Evolutionary conservation across 2,888 invertebrate genomes (phyloP).

Genomic region (Drosophila paracracens): DNA sequence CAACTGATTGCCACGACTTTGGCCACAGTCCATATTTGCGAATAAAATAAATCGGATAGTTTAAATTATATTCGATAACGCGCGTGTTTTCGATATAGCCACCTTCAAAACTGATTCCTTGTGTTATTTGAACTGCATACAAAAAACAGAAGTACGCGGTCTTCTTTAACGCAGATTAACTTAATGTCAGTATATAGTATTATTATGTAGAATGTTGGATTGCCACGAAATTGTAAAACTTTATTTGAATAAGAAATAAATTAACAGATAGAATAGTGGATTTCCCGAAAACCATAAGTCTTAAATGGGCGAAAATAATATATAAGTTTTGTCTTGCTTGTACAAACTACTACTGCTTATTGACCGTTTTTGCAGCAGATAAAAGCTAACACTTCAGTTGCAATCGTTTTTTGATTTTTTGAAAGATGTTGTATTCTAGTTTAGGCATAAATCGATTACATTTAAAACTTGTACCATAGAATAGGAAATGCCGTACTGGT

Average conservation of each 20-base stretch:
- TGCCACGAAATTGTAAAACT: not conserved
- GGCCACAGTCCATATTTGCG: not conserved
- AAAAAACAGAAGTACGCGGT: too few species aligned
- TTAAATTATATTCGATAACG: not conserved
- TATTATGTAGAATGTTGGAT: not conserved
- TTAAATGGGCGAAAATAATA: not conserved
- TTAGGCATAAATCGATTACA: too few species aligned
- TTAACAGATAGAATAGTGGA: not conserved
- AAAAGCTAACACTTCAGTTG: not conserved
- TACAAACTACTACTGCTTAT: not conserved
- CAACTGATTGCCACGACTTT: not conserved
- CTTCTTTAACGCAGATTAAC: too few species aligned
- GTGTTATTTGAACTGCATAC: not conserved
- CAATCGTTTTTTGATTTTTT: not conserved
- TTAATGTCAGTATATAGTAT: too few species aligned
- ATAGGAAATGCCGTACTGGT: not conserved
- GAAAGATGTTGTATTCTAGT: not conserved
- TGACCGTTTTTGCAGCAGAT: not conserved
- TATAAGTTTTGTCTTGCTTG: not conserved
- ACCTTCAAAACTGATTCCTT: not conserved
- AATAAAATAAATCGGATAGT: not conserved
- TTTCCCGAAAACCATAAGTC: not conserved
- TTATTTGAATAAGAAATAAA: not conserved
- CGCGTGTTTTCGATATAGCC: not conserved
- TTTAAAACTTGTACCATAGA: too few species aligned